Conservation (phyloP, 2,888 invertebrate species). For the Macrosoma leucophasiata region DNA sequence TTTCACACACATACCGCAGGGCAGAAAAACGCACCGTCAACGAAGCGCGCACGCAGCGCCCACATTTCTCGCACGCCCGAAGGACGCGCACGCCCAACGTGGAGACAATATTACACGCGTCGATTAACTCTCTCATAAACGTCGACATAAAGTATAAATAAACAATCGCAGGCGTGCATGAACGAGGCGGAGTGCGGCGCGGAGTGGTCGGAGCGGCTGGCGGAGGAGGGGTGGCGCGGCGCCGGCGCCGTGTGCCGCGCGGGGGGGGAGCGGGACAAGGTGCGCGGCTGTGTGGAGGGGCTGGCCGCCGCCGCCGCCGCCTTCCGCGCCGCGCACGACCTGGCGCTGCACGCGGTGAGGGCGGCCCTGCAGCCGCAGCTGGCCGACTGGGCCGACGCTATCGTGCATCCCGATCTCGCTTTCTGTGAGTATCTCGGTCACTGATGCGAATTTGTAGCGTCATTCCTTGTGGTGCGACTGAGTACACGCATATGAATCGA, state of each 20-base stretch:
- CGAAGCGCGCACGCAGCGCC: too few species aligned
- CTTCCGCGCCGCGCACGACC: constrained; percentile 46
- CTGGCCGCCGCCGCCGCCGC: constrained; percentile 49
- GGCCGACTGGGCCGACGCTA: constrained; percentile 42
- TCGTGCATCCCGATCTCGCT: constrained; percentile 38
- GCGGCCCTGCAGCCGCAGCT: constrained; percentile 43
- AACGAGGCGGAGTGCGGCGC: constrained; percentile 95
- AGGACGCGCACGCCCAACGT: too few species aligned
- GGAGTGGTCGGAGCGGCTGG: constrained; percentile 92
- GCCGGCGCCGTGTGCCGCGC: constrained; percentile 32
- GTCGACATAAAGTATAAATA: too few species aligned
- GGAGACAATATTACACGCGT: too few species aligned
- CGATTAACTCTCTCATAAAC: too few species aligned
- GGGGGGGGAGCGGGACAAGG: constrained; percentile 44
- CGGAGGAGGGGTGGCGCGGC: constrained; percentile 81
- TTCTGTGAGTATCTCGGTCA: too few species aligned
- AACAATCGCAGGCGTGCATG: constrained; percentile 84
- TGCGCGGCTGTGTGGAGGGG: constrained; percentile 52
- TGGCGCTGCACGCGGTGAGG: constrained; percentile 37
- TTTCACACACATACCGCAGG: too few species aligned
- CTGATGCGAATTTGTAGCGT: too few species aligned
- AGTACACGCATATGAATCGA: too few species aligned
- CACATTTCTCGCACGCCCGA: too few species aligned
- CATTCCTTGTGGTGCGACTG: too few species aligned
- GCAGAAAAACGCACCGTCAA: too few species aligned